phyloP scores from a whole-genome alignment of 2,113 vertebrate species.

The Hylia prasina region DNA sequence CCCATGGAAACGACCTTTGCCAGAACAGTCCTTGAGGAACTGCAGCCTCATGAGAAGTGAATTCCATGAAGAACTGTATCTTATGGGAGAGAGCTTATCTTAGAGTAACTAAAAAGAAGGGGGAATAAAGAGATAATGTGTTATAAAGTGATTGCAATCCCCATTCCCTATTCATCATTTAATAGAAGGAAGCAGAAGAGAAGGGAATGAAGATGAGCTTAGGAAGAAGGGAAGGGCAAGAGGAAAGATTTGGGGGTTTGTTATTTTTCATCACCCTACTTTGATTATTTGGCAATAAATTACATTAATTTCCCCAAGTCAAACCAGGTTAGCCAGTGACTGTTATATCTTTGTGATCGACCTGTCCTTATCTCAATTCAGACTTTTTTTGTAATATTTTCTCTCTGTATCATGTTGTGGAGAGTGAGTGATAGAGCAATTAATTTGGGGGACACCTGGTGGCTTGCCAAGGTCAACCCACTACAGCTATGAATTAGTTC shows the following conservation, averaged over 20 bases:
- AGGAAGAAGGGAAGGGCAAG: background rate
- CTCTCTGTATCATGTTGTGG: background rate
- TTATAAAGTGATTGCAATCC: accelerated
- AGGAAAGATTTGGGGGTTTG: background rate
- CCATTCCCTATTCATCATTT: accelerated
- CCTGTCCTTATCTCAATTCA: background rate
- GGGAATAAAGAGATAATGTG: accelerated
- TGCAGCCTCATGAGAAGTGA: background rate
- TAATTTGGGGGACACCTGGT: background rate
- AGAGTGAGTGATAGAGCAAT: background rate
- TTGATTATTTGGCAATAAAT: background rate
- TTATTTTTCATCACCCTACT: background rate
- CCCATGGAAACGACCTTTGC: background rate
- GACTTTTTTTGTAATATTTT: background rate
- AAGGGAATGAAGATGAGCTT: background rate
- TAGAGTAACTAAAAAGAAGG: background rate
- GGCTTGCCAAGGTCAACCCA: background rate
- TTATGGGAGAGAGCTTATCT: background rate
- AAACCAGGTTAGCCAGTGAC: background rate
- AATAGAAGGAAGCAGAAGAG: background rate
- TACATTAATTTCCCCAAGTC: background rate
- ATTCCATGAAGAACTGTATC: background rate
- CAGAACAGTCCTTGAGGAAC: background rate
- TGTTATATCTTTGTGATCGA: background rate
- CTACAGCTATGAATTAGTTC: background rate